Percentiles rank a stretch among this genome's conserved stretches.
Conservation (phyloP, 2,113 vertebrate genomes). For the Hippopotamus amphibius region DNA sequence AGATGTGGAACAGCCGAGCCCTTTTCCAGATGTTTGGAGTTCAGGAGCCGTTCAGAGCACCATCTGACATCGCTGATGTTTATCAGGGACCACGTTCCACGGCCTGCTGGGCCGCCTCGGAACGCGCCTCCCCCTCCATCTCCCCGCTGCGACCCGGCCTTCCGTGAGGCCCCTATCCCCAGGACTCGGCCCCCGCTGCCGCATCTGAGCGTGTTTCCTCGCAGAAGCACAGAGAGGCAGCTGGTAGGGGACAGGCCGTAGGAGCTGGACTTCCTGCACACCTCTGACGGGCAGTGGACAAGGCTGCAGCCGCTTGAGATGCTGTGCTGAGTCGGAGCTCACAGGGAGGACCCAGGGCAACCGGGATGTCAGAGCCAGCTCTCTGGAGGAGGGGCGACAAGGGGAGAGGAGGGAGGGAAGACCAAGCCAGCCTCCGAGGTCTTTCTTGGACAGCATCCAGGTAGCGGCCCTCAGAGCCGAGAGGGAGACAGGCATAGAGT, state of each 20-base stretch:
- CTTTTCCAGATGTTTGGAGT: conserved; percentile 75
- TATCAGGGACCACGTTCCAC: not conserved
- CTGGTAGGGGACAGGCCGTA: not conserved
- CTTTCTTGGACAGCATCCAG: not conserved
- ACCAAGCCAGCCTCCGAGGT: not conserved
- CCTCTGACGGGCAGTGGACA: not conserved
- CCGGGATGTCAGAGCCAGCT: rapidly evolving
- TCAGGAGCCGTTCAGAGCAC: conserved; percentile 74
- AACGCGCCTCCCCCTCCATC: not conserved
- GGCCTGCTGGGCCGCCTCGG: not conserved
- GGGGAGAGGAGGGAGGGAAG: too few relatives aligned
- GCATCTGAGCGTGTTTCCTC: not conserved
- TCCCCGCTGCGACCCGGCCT: not conserved
- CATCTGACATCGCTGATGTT: conserved; percentile 57
- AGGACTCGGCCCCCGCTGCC: not conserved
- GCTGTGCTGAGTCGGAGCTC: not conserved
- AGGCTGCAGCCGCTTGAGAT: not conserved
- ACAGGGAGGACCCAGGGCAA: not conserved
- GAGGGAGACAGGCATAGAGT: not conserved
- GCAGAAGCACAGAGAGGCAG: not conserved
- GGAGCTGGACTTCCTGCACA: not conserved
- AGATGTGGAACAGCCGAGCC: conserved; percentile 46
- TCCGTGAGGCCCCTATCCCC: not conserved
- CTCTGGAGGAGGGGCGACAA: not conserved
- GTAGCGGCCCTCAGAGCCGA: not conserved